Base-by-base conservation (phyloP, 2,888 invertebrate genomes). In the Drosophila picticornis region DNA sequence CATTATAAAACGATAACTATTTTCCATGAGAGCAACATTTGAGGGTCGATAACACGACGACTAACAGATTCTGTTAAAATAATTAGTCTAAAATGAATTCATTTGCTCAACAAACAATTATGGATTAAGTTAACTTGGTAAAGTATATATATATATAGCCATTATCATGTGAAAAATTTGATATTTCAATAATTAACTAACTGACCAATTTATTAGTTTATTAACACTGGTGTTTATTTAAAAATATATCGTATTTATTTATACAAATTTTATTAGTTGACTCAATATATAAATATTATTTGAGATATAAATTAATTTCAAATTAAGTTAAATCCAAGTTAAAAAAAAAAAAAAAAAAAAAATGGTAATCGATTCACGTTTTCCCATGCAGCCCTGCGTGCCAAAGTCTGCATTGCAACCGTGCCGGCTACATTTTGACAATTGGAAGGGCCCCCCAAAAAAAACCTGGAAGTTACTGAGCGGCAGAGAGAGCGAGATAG, bases 341-440 rank as follows among this genome's bases (percentile, higher is more conserved):
- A 5, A 25, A 29, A 40, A 22, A 7, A 7, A 46, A 32, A 36
- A 10, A 27, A 25, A 46, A 10, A 6, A 6, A 53, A 22, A 36
- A 16, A 36, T 13, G 4, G 11, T 13, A 25, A 50, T 75, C 75
- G 79, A 72, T 64, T 11, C 1, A 0, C 10, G 5, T 4, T 16
- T 32, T 36, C 2, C 7, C 38, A 38, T 65, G 50, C 77, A 77
- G 6, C 81, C 1, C 63, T 81, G 65, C 4, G 11, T 25, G 29
- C 1, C 7, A 43, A 43, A 34, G 25, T 57, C 4, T 57, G 16
- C 52, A 2, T 10, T 62, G 71, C 79, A 74, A 79, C 72, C 75
- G 22, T 80, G 82, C 80, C 80, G 81, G 81, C 76, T 59, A 53
- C 55, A 57, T 67, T 81, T 76, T 80, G 81, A 83, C 81, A 81